Conservation (phyloP, 2,888 invertebrate species). For the Megalurothrips usitatus region DNA sequence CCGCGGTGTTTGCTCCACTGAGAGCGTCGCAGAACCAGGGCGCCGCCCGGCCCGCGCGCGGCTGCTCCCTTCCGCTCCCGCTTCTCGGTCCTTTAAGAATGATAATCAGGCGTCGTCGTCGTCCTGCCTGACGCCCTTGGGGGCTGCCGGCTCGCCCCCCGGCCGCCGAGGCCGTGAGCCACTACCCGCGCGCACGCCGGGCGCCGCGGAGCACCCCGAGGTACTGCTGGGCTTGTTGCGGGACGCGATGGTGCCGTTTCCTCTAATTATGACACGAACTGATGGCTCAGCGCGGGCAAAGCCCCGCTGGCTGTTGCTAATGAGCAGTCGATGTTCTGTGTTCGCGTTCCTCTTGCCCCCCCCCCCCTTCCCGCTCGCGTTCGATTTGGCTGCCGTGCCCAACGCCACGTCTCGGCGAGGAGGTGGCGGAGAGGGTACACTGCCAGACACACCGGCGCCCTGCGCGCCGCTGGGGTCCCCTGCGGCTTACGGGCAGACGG, state of each 20-base stretch:
- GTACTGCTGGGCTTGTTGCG: too few relatives aligned
- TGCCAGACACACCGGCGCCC: too few relatives aligned
- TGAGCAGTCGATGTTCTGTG: slow-evolving; percentile 19
- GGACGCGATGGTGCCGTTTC: background rate
- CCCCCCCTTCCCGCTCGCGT: too few relatives aligned
- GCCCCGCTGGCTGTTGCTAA: background rate
- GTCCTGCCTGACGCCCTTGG: background rate
- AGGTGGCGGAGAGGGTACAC: background rate
- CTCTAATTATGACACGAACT: slow-evolving; percentile 8
- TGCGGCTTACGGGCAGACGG: background rate
- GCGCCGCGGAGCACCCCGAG: too few relatives aligned
- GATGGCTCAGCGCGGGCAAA: background rate
- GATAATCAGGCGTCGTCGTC: background rate
- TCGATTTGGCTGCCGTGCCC: background rate
- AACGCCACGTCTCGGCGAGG: background rate
- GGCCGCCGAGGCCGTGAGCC: too few relatives aligned
- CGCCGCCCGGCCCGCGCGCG: background rate
- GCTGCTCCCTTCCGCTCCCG: background rate
- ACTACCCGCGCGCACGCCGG: too few relatives aligned
- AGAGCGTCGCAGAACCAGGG: background rate
- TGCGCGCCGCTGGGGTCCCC: too few relatives aligned
- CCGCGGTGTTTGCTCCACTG: background rate
- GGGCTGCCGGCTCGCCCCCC: too few relatives aligned
- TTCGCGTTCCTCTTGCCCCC: background rate
- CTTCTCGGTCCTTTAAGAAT: background rate